Conservation (phyloP, 2,113 vertebrate species). For the Gobio gobio region DNA sequence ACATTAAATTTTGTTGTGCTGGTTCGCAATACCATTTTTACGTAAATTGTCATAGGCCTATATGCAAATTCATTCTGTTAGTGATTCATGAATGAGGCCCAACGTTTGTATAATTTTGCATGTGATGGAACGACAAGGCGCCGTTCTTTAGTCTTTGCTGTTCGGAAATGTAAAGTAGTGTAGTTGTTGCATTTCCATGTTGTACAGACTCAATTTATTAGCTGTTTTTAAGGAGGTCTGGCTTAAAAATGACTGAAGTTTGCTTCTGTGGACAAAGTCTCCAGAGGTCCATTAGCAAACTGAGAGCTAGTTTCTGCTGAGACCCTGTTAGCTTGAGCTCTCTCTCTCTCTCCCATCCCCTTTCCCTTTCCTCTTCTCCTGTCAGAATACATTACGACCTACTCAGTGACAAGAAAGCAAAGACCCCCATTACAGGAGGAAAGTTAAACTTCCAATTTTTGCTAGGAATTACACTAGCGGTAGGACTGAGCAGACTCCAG, state of each 20-base stretch:
- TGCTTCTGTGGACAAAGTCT: constrained; percentile 74
- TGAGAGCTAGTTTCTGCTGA: constrained; percentile 77
- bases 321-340: constrained; percentile 69
- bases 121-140: background rate
- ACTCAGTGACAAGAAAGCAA: constrained; percentile 69
- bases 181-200: constrained; percentile 37
- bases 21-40: background rate
- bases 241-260: constrained; percentile 66
- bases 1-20: background rate
- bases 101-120: background rate
- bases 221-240: constrained; percentile 67
- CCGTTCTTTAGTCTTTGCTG: background rate
- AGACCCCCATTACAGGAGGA: constrained; percentile 74
- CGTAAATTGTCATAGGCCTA: background rate
- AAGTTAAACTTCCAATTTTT: constrained; percentile 77
- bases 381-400: constrained; percentile 80
- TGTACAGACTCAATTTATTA: constrained; percentile 51
- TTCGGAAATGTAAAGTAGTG: background rate
- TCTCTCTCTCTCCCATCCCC: constrained; percentile 22
- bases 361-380: constrained; percentile 65
- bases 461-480: constrained; percentile 81
- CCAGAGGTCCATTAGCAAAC: constrained; percentile 85
- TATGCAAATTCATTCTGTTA: background rate
- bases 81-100: background rate
- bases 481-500: constrained; percentile 78